These are phyloP conservation scores for Cheiracanthium punctorium DNA, from an alignment of 2,888 invertebrate species.

Conservation along the genomic window DNA sequence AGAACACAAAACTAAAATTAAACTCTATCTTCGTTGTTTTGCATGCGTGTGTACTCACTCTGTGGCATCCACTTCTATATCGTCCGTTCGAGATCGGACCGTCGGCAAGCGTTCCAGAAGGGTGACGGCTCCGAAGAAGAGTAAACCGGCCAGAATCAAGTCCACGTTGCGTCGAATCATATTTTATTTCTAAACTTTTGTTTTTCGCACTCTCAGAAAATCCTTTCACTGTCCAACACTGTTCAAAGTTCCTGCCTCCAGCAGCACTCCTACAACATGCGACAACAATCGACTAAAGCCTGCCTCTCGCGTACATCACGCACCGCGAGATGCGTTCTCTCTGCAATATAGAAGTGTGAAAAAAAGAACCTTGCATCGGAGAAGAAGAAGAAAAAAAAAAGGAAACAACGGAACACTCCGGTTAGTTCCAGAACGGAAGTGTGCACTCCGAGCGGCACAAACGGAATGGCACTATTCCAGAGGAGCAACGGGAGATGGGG, in stretches of 20 bases:
- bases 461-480: slow-evolving; percentile 60
- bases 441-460: slow-evolving; percentile 6
- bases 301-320: not conserved
- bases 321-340: no score
- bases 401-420: not conserved
- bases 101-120: slow-evolving; percentile 40
- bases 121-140: slow-evolving; percentile 35
- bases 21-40: no score
- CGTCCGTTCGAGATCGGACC: slow-evolving; percentile 51
- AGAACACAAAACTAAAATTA: not conserved
- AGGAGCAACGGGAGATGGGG: slow-evolving; percentile 28
- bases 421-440: slow-evolving; percentile 8
- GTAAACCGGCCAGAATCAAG: slow-evolving; percentile 3
- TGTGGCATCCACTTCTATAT: slow-evolving; percentile 64
- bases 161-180: slow-evolving; percentile 30
- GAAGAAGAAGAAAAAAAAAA: not conserved
- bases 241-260: no score
- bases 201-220: not conserved
- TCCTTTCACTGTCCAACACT: no score
- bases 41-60: slow-evolving; percentile 48
- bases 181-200: no score
- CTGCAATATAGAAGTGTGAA: not conserved
- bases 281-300: not conserved
- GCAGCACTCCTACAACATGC: not conserved
- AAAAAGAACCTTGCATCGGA: not conserved